Percentiles rank a stretch among this genome's conserved stretches.
phyloP scores from a whole-genome alignment of 2,113 vertebrate species.

The Leucopsar rothschildi region DNA sequence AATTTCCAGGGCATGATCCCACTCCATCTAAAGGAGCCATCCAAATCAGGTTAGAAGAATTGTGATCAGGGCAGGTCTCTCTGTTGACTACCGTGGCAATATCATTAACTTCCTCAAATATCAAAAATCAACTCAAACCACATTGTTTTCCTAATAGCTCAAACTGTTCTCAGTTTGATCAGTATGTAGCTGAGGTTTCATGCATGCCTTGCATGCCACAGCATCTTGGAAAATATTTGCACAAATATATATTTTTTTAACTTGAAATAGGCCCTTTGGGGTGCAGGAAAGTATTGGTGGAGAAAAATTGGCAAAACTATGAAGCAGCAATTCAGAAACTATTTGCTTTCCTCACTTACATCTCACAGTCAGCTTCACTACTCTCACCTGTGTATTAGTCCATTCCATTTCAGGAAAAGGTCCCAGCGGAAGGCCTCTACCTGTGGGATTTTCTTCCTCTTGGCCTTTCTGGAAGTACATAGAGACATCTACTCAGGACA shows the following conservation, averaged over 20 bases:
- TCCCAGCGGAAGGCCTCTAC: conserved; percentile 66
- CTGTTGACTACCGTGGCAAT: not conserved
- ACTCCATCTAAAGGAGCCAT: not conserved
- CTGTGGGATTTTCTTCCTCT: conserved; percentile 65
- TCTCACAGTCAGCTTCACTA: conserved; percentile 26
- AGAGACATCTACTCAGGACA: conserved; percentile 60
- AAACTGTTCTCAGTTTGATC: not conserved
- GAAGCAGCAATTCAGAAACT: not conserved
- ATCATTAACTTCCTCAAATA: not conserved
- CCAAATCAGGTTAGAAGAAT: not conserved
- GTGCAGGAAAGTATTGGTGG: not conserved
- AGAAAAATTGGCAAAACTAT: not conserved
- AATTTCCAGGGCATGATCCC: not conserved
- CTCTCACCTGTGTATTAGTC: conserved; percentile 62
- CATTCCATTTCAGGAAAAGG: conserved; percentile 66
- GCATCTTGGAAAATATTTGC: not conserved
- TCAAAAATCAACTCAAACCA: not conserved
- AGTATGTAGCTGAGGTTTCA: not conserved
- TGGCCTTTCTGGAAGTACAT: conserved; percentile 65
- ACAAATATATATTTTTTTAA: not conserved
- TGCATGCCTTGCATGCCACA: not conserved
- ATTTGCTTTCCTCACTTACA: conserved; percentile 13
- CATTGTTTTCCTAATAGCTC: not conserved
- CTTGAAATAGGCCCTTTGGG: not conserved
- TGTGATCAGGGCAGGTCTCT: not conserved